These are phyloP conservation scores for Myripristis murdjan DNA, from an alignment of 2,797 vertebrate species.

Conservation along the genomic window DNA sequence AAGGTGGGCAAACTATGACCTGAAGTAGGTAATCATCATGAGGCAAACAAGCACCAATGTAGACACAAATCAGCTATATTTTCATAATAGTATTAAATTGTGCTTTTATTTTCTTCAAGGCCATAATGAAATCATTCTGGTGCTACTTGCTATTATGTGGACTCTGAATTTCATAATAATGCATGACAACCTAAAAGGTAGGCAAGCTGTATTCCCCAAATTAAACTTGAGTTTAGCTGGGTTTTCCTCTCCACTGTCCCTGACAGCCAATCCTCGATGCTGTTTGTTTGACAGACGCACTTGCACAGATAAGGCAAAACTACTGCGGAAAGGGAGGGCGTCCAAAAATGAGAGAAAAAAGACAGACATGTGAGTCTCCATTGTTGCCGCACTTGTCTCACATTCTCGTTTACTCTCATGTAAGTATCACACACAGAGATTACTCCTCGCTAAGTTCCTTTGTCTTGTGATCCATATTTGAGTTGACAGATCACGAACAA, in stretches of 20 bases:
- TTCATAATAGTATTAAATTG: constrained; percentile 6
- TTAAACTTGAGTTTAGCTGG: too few species aligned
- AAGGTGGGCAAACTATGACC: constrained; percentile 51
- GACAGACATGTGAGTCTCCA: constrained; percentile 59
- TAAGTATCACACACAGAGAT: constrained; percentile 85
- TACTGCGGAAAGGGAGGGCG: constrained; percentile 49
- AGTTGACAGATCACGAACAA: constrained; percentile 85
- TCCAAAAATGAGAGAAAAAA: constrained; percentile 15
- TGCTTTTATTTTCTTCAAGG: constrained; percentile 17
- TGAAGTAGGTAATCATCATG: constrained; percentile 44
- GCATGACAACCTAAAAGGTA: too few species aligned
- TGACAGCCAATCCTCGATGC: constrained; percentile 75
- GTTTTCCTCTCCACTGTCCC: too few species aligned
- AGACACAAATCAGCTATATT: constrained; percentile 15
- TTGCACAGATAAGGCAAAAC: constrained; percentile 46
- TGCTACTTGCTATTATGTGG: too few species aligned
- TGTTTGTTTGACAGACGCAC: constrained; percentile 73
- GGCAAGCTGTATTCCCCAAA: too few species aligned
- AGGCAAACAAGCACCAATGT: constrained; percentile 33
- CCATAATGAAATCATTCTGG: too few species aligned
- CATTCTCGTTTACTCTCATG: constrained; percentile 81
- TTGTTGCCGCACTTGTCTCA: constrained; percentile 80
- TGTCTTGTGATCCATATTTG: constrained; percentile 86
- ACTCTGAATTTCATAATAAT: too few species aligned
- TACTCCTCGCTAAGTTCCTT: constrained; percentile 85